Base-by-base conservation (phyloP, 2,797 vertebrate species). In the Malacoraja senta region DNA sequence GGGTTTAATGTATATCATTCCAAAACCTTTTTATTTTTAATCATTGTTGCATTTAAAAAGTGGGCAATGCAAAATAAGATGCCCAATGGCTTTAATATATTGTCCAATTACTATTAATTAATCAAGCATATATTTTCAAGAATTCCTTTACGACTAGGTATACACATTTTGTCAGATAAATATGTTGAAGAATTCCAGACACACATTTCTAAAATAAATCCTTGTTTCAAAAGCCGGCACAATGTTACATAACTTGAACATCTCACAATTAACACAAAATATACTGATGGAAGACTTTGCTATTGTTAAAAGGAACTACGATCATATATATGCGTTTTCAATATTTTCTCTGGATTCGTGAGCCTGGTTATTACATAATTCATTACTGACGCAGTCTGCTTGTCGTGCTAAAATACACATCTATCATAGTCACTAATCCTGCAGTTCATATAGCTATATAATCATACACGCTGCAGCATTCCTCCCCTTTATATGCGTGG, bases 401-500 rank as follows among this genome's bases (percentile, higher is more conserved):
- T 93, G 92, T 94, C 93, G 53, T 91, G 0, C 93, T 93, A 65
- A 94, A 93, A 93, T 44, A 86, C 10, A 15, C 93, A 93, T 83
- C 79, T 93, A 91, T 80, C 93, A 94, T 93, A 29, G 4, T 79
- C 78, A 3, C 84, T 93, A 93, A 93, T 1, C 77, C 76, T 79
- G 92, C 21, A 53, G 86, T 93, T 35, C 58, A 63, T 12, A 88
- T 0, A 92, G 86, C 93, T 24, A 93, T 63, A 10, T 78, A 84
- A 93, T 93, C 74, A 94, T 93, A 93, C 35, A 83, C 93, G 94
- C 93, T 94, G 93, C 65, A 84, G 32, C 19, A 94, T 95, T 44
- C 61, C 58, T 93, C 53, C 24, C 71, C 63, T 93, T 91, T 93
- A 32, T 79, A 80, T 68, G 26, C 72, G 44, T 44, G 61, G 58